Base-by-base conservation (phyloP, 2,797 vertebrate genomes). In the Acipenser transmontanus region DNA sequence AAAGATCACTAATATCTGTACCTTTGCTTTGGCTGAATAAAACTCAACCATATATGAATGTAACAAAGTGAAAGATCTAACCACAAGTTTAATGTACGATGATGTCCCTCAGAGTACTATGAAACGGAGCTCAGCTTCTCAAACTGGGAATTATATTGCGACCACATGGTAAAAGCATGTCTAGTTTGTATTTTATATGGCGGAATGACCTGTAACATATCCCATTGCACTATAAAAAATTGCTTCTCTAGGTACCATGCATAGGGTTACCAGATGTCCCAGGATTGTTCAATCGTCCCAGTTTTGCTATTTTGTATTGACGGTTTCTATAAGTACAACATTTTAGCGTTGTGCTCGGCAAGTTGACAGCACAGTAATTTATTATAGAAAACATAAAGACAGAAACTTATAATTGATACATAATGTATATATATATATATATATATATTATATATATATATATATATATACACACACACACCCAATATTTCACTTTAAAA, bases 21-120 rank as follows among this genome's bases (percentile, higher is more conserved):
- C 78, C 79, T 88, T 81, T 17, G 17, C 1, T 17, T 74, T 82
- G 90, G 87, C 81, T 95, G 93, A 95, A 93, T 86, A 89, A 86
- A 89, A 87, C 84, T 89, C 86, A 87, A 81, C 82, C 80, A 56
- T 68, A 72, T 64, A 65, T 61, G 0, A 69, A 63, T 66, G 11
- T 68, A 65, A 65, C 65, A 70, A 61, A 47, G 72, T 49, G 7
- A 64, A 67, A 75, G 66, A 50, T 64, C 52, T 59, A 20, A 50
- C 59, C 61, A 70, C 7, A 69, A 54, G 72, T 69, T 84, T 76
- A 76, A 67, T 69, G 68, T 51, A 6, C 13, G 6, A 14, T 10
- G 17, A 64, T n/a, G 12, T 6, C 11, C 54, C 65, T 60, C 65
- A 49, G 11, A 13, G 14, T 11, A 57, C 47, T n/a, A 47, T 6